A percentile compares a stretch with the other conserved stretches of the same genome.
Evolutionary conservation across 2,797 vertebrate genomes (phyloP).

Genomic region (Acipenser oxyrinchus): DNA sequence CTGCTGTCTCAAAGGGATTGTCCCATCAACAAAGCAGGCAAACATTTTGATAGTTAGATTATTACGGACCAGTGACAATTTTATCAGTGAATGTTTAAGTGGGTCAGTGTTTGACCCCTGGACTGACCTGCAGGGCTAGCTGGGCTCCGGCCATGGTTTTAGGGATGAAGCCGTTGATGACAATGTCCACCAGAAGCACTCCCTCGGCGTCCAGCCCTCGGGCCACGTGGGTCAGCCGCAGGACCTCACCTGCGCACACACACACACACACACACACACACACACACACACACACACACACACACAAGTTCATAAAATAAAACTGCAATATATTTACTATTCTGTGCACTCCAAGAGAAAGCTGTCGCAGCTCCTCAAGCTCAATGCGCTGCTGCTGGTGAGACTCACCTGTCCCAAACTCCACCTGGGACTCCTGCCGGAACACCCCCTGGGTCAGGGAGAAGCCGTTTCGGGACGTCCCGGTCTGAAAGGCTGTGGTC

Average conservation of each 20-base stretch:
- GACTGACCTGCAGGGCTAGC: constrained; percentile 65
- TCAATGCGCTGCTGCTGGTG: constrained; percentile 16
- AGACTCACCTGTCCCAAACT: constrained; percentile 76
- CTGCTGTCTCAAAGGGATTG: too few species aligned
- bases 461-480: constrained; percentile 55
- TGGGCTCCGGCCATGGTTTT: constrained; percentile 46
- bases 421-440: constrained; percentile 81
- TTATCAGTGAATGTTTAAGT: neutral
- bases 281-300: too few species aligned
- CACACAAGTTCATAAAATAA: too few species aligned
- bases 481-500: constrained; percentile 59
- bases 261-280: neutral
- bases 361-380: too few species aligned
- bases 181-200: constrained; percentile 67
- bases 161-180: constrained; percentile 71
- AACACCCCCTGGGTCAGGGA: constrained; percentile 72
- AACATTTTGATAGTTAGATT: too few species aligned
- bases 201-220: constrained; percentile 65
- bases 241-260: constrained; percentile 67
- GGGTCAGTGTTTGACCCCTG: neutral
- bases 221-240: constrained; percentile 75
- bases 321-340: too few species aligned
- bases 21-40: too few species aligned
- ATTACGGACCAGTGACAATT: neutral
- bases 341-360: too few species aligned